These are phyloP conservation scores for Hedya salicella DNA, from an alignment of 2,888 invertebrate genomes.

Conservation along the genomic window DNA sequence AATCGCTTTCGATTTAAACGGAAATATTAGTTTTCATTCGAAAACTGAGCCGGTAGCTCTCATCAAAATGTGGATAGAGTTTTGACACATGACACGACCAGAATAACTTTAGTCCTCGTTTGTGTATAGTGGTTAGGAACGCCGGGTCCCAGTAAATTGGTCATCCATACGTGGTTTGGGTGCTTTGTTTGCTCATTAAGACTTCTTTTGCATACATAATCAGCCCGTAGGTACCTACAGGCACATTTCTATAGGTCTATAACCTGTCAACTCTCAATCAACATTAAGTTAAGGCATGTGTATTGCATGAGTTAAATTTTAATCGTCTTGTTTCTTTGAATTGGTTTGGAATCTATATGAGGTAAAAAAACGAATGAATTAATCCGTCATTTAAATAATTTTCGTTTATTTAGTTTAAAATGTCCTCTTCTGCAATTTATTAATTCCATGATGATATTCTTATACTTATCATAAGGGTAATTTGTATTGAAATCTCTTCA, in stretches of 20 bases:
- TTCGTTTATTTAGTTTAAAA: no score
- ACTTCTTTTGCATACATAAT: slow-evolving; percentile 39
- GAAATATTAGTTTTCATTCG: slow-evolving; percentile 37
- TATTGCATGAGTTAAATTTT: neutral
- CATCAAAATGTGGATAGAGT: slow-evolving; percentile 28
- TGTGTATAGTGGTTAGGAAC: neutral
- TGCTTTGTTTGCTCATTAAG: slow-evolving; percentile 34
- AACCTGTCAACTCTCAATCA: slow-evolving; percentile 30
- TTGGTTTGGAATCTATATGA: neutral
- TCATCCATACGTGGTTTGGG: slow-evolving; percentile 19
- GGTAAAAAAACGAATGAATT: neutral
- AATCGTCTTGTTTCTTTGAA: neutral
- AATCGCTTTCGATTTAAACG: slow-evolving; percentile 12
- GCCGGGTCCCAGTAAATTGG: slow-evolving; percentile 18
- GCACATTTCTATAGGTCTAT: slow-evolving; percentile 14
- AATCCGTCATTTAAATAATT: neutral
- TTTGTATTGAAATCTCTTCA: no score
- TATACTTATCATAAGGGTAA: no score
- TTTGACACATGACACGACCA: slow-evolving; percentile 12
- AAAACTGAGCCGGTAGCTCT: slow-evolving; percentile 16
- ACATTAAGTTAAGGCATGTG: neutral
- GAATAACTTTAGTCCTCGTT: slow-evolving; percentile 16
- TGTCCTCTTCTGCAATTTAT: no score
- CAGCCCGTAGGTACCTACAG: slow-evolving; percentile 8
- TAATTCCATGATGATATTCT: no score